Evolutionary conservation across 2,113 vertebrate species (phyloP), one percentile per base, ranked within the genome.

Genomic region (Ptilonorhynchus violaceus): DNA sequence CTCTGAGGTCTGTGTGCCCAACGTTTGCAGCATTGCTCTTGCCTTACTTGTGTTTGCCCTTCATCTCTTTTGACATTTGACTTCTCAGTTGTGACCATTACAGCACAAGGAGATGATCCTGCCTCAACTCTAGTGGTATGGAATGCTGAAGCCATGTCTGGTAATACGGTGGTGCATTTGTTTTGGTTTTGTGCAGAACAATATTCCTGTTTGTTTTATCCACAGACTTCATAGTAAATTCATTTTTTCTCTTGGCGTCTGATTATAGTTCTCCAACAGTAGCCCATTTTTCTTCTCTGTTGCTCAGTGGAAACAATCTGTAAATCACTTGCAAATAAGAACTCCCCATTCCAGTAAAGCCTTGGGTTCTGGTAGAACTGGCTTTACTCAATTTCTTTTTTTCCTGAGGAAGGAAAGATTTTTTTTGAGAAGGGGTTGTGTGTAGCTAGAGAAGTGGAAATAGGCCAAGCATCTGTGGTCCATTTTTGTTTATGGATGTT

Each of bases 281-380:
- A 86, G 72, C 12, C 44, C n/a, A 31, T 93, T 82, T 93, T 88
- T 79, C 62, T 92, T 77, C 42, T 79, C 41, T 63, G 0, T 70
- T 64, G 20, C 81, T 90, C 35, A 47, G 30, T 28, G 30, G 68
- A 93, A 95, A 63, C n/a, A 84, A 95, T 41, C 76, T 89, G 88
- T 93, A 93, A 90, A 95, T 95, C 76, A 89, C 69, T 16, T 67
- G 42, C 30, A 68, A 68, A 60, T 35, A 93, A 66, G 46, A 89
- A 15, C 27, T 93, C 46, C 31, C 39, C 67, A 28, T 64, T 37
- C 56, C 72, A 73, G 2, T 47, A 64, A 84, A 49, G 69, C 50
- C 46, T 77, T 9, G 9, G 19, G 20, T 84, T 80, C 70, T 5
- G 4, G 14, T 14, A 77, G 53, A 78, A 11, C 85, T 94, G 59